These are phyloP conservation scores for Botia almorhae DNA, from an alignment of 2,797 vertebrate genomes.

Conservation along the genomic window DNA sequence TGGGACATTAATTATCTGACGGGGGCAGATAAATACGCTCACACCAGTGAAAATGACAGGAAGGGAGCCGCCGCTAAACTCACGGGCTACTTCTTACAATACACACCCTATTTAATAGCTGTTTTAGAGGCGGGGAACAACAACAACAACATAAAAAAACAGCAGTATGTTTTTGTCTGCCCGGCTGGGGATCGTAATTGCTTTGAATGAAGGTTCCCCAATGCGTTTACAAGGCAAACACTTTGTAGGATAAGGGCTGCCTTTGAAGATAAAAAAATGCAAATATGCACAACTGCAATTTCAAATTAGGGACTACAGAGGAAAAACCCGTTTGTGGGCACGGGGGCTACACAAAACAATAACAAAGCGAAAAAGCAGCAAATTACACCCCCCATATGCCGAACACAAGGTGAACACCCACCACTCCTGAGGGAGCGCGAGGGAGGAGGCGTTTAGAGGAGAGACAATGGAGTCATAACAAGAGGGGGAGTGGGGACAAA, in stretches of 20 bases:
- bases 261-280: slow-evolving; percentile 46
- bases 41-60: slow-evolving; percentile 34
- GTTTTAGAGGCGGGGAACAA: slow-evolving; percentile 57
- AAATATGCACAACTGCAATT: slow-evolving; percentile 31
- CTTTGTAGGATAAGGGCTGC: slow-evolving; percentile 37
- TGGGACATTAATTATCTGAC: slow-evolving; percentile 58
- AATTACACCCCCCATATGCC: slow-evolving; percentile 50
- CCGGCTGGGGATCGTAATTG: slow-evolving; percentile 38
- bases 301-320: slow-evolving; percentile 50
- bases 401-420: slow-evolving; percentile 55
- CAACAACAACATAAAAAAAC: slow-evolving; percentile 26
- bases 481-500: slow-evolving; percentile 38
- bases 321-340: slow-evolving; percentile 38
- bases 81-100: slow-evolving; percentile 30
- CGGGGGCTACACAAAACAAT: slow-evolving; percentile 26
- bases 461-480: slow-evolving; percentile 60
- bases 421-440: slow-evolving; percentile 41
- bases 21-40: slow-evolving; percentile 57
- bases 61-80: slow-evolving; percentile 26
- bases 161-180: slow-evolving; percentile 41
- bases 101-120: slow-evolving; percentile 51
- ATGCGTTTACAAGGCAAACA: slow-evolving; percentile 55
- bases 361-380: slow-evolving; percentile 39
- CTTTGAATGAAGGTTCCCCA: slow-evolving; percentile 48
- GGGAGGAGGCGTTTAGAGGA: slow-evolving; percentile 43